Percentiles rank a stretch among this genome's conserved stretches.
These are phyloP conservation scores for Argyresthia goedartella DNA, from an alignment of 2,888 invertebrate species.

Conservation along the genomic window DNA sequence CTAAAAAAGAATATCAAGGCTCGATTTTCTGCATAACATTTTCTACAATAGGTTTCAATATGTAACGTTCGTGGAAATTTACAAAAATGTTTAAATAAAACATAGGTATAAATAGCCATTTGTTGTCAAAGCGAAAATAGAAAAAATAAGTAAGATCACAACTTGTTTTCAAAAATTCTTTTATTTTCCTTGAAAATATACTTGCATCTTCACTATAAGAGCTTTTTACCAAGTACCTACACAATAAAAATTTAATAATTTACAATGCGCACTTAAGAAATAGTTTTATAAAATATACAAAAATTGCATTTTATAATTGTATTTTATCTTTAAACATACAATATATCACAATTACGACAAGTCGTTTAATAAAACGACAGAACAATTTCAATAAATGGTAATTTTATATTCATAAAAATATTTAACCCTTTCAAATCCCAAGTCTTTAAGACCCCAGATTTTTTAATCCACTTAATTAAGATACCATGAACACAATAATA, in stretches of 20 bases:
- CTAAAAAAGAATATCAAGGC: no score
- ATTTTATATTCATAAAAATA: not conserved
- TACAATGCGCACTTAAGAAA: not conserved
- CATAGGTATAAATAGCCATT: no score
- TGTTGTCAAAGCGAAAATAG: no score
- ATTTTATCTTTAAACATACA: not conserved
- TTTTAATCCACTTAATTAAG: no score
- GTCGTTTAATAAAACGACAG: not conserved
- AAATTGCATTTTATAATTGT: not conserved
- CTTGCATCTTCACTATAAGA: not conserved
- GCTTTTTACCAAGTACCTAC: not conserved
- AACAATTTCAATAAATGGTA: not conserved
- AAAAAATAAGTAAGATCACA: not conserved
- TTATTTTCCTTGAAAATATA: not conserved
- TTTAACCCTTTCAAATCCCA: no score
- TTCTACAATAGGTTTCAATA: no score
- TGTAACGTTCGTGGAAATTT: no score
- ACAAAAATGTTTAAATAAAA: no score
- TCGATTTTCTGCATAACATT: no score
- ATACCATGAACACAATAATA: no score
- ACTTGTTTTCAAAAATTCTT: not conserved
- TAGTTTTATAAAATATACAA: not conserved
- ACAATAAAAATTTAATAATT: constrained; percentile 1
- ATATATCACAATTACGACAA: not conserved
- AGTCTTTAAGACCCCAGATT: no score